These are phyloP conservation scores for Meriones unguiculatus DNA, from an alignment of 2,113 vertebrate species.

Conservation along the genomic window DNA sequence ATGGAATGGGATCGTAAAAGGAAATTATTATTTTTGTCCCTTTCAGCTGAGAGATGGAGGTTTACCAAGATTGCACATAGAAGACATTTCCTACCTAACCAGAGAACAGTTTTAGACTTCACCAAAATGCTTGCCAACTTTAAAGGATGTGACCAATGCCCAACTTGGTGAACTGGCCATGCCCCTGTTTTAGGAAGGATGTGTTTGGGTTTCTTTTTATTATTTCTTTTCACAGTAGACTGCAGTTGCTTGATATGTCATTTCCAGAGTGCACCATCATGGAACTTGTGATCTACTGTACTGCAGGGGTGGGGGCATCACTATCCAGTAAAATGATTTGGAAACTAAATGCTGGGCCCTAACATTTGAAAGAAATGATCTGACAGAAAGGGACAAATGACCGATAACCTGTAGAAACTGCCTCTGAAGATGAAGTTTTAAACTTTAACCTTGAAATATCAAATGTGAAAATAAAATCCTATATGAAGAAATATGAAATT, in stretches of 20 bases:
- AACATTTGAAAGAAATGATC: not conserved
- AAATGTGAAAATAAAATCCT: constrained; percentile 4
- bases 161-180: not conserved
- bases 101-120: constrained; percentile 48
- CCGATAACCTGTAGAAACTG: not conserved
- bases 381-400: not conserved
- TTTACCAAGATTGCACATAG: constrained; percentile 31
- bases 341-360: not conserved
- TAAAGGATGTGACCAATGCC: constrained; percentile 3
- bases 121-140: not conserved
- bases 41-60: not conserved
- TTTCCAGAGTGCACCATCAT: not conserved
- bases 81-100: not conserved
- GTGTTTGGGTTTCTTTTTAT: not conserved
- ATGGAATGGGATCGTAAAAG: not conserved
- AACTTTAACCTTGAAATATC: not conserved
- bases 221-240: not conserved
- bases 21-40: constrained; percentile 37
- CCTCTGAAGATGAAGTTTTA: not conserved
- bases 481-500: not conserved
- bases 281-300: not conserved
- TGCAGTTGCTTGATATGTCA: not conserved
- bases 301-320: rapidly evolving
- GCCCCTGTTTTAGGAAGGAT: not conserved
- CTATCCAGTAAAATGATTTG: not conserved